Percentiles rank a stretch among this genome's conserved stretches.
Evolutionary conservation across 2,113 vertebrate species (phyloP).

Genomic region (Indicator indicator): DNA sequence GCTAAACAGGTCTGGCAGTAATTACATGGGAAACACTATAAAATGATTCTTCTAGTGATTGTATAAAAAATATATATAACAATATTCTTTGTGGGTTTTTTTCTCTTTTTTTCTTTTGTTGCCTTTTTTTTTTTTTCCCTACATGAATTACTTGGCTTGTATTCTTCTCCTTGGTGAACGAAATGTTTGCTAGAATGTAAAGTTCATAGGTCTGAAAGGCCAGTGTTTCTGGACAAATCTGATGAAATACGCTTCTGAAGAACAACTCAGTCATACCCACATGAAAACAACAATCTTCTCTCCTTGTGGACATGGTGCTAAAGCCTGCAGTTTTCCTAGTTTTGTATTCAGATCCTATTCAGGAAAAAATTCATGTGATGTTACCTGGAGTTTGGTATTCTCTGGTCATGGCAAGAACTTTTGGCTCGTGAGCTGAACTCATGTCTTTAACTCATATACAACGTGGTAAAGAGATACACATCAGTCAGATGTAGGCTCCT

Average conservation of each 20-base stretch:
- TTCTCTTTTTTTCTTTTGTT: neutral
- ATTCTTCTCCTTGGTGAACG: conserved; percentile 13
- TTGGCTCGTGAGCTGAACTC: neutral
- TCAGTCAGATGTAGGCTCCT: neutral
- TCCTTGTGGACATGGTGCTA: neutral
- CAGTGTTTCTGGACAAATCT: neutral
- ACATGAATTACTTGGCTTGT: neutral
- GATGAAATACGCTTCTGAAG: neutral
- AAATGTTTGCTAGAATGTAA: neutral
- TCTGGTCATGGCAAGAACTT: neutral
- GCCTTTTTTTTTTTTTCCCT: accelerated
- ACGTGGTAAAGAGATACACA: neutral
- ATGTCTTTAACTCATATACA: neutral
- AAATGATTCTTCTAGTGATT: conserved; percentile 50
- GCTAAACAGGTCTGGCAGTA: conserved; percentile 70
- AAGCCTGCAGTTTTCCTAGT: neutral
- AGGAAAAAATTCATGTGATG: neutral
- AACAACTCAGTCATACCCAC: neutral
- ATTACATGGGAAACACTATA: conserved; percentile 58
- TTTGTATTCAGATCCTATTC: neutral
- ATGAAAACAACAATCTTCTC: neutral
- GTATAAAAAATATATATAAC: neutral
- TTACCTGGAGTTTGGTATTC: neutral
- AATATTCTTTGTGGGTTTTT: neutral
- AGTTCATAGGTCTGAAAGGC: conserved; percentile 7